A percentile compares a stretch with the other conserved stretches of the same genome.
These are phyloP conservation scores for Trissonchulus sp. DNA, from an alignment of 2,888 invertebrate genomes.

Conservation along the genomic window DNA sequence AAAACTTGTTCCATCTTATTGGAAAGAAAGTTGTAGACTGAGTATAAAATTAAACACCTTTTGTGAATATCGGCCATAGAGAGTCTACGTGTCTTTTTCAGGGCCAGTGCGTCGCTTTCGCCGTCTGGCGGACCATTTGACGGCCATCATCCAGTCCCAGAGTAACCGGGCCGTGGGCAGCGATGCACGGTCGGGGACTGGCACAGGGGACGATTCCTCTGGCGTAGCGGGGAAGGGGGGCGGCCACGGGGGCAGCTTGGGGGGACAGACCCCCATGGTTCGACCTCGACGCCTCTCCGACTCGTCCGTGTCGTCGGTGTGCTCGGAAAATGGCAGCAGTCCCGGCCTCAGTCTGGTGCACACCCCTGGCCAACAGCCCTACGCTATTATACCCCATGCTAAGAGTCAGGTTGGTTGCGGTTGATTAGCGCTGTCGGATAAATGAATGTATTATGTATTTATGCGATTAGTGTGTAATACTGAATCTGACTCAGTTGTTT, in stretches of 20 bases:
- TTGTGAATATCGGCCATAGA: no score
- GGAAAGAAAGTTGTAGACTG: no score
- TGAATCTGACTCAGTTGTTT: no score
- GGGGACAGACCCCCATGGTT: constrained; percentile 41
- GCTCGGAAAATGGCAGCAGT: constrained; percentile 42
- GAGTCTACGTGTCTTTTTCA: no score
- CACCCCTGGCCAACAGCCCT: no score
- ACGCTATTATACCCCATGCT: not conserved
- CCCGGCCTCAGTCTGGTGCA: no score
- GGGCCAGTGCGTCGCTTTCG: constrained; percentile 48
- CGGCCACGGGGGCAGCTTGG: constrained; percentile 21
- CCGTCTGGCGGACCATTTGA: constrained; percentile 49
- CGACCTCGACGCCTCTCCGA: constrained; percentile 48
- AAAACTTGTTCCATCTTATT: no score
- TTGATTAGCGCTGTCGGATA: no score
- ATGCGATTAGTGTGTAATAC: no score
- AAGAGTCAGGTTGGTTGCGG: not conserved
- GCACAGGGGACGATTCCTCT: constrained; percentile 16
- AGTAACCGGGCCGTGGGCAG: constrained; percentile 35
- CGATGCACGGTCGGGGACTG: not conserved
- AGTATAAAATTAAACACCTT: no score
- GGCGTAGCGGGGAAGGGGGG: not conserved
- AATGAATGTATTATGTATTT: no score
- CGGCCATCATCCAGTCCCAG: constrained; percentile 45
- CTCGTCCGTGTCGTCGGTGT: constrained; percentile 44